Conservation (phyloP, 1,140 invertebrate genomes). For the Pseudomyrmex sp. region DNA sequence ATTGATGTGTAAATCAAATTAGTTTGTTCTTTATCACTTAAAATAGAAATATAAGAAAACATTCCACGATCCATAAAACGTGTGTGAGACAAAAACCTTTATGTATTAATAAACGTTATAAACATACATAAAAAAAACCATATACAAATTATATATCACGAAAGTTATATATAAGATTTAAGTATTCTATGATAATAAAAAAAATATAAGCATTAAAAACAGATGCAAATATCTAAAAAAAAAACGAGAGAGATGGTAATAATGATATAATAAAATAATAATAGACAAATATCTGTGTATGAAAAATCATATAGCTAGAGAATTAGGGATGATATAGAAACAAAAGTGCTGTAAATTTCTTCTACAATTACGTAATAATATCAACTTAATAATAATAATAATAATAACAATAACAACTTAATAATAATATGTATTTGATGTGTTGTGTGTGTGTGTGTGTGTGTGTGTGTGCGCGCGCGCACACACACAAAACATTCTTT, state of each 20-base stretch:
- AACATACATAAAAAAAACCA: constrained; percentile 79
- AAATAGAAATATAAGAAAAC: constrained; percentile 11
- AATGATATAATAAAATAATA: constrained; percentile 68
- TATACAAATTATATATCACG: constrained; percentile 80
- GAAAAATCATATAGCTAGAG: constrained; percentile 79
- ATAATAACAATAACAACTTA: constrained; percentile 42
- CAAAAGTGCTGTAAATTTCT: constrained; percentile 79
- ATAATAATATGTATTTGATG: constrained; percentile 40
- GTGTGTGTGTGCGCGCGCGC: too few species aligned
- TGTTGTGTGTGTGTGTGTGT: constrained; percentile 35
- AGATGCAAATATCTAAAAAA: constrained; percentile 78
- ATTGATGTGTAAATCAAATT: constrained; percentile 27
- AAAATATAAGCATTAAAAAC: constrained; percentile 79
- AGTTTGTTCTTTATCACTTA: background rate
- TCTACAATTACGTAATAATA: constrained; percentile 78
- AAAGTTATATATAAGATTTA: constrained; percentile 78
- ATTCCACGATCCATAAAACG: constrained; percentile 69
- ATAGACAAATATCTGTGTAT: constrained; percentile 75
- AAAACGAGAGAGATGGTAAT: constrained; percentile 71
- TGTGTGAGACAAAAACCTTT: constrained; percentile 71
- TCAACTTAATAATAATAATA: constrained; percentile 68
- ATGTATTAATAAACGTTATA: constrained; percentile 79
- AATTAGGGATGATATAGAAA: constrained; percentile 76
- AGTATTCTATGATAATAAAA: constrained; percentile 79
- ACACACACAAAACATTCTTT: too few species aligned